phyloP scores from a whole-genome alignment of 1,140 invertebrate genomes.

The Drosophila quadrilineata region DNA sequence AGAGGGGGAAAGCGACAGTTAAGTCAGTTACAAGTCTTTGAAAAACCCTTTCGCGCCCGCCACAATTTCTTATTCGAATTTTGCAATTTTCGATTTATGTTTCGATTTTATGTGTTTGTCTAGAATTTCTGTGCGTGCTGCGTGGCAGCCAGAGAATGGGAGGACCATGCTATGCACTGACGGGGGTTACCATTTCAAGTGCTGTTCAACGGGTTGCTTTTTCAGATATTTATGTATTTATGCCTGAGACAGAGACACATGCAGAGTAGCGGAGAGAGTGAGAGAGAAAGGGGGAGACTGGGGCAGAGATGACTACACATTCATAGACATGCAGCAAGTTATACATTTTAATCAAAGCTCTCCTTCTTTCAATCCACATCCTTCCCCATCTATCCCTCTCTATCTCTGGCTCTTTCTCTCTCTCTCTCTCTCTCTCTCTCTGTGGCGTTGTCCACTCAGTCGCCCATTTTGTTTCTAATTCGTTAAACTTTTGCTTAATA shows the following conservation, averaged over 20 bases:
- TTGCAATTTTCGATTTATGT: constrained; percentile 77
- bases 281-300: background rate
- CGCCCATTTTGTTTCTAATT: constrained; percentile 68
- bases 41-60: constrained; percentile 27
- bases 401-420: too few relatives aligned
- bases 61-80: constrained; percentile 64
- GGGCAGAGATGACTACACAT: background rate
- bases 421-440: too few relatives aligned
- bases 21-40: background rate
- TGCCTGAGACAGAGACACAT: constrained; percentile 5
- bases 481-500: constrained; percentile 79
- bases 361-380: constrained; percentile 9
- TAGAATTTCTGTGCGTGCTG: constrained; percentile 43
- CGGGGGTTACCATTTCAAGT: constrained; percentile 12
- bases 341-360: constrained; percentile 52
- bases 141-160: background rate
- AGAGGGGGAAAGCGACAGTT: background rate
- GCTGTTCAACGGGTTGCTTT: constrained; percentile 3
- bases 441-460: constrained; percentile 13
- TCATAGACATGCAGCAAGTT: constrained; percentile 20
- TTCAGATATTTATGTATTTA: constrained; percentile 7
- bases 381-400: too few relatives aligned
- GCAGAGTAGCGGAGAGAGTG: background rate
- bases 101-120: constrained; percentile 78
- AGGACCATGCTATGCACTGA: background rate